Conservation (phyloP, 1,140 invertebrate species). For the Amyelois transitella region DNA sequence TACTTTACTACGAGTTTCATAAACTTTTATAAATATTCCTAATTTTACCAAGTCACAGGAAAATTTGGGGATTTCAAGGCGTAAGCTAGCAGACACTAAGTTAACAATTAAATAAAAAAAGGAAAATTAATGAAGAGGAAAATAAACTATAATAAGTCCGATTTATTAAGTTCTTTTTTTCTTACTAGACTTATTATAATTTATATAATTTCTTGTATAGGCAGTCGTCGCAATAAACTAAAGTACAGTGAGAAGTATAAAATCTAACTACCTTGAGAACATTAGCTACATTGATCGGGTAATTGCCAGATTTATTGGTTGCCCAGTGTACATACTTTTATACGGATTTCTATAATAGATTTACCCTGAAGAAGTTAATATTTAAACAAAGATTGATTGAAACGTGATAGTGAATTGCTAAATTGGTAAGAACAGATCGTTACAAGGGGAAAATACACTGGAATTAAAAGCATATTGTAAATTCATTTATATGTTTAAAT, state of each 20-base stretch:
- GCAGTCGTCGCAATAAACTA: not conserved
- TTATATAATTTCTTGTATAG: not conserved
- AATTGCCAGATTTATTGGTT: too few species aligned
- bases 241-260: not conserved
- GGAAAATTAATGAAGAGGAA: not conserved
- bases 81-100: slow-evolving; percentile 52
- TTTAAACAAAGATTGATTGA: not conserved
- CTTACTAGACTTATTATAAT: not conserved
- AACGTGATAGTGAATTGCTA: too few species aligned
- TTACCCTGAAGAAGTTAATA: not conserved
- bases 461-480: too few species aligned
- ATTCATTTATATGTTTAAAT: not conserved
- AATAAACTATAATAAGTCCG: not conserved
- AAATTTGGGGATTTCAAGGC: slow-evolving; percentile 26
- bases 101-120: not conserved
- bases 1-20: slow-evolving; percentile 45
- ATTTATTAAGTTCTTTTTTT: too few species aligned
- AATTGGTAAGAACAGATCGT: too few species aligned
- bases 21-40: slow-evolving; percentile 34
- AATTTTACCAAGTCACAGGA: slow-evolving; percentile 33
- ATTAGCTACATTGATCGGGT: too few species aligned
- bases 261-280: too few species aligned
- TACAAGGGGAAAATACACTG: too few species aligned
- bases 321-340: too few species aligned
- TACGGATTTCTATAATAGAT: not conserved